Evolutionary conservation across 2,888 invertebrate species (phyloP), one percentile per base, ranked within the genome.

Genomic region (Anorthoa munda): DNA sequence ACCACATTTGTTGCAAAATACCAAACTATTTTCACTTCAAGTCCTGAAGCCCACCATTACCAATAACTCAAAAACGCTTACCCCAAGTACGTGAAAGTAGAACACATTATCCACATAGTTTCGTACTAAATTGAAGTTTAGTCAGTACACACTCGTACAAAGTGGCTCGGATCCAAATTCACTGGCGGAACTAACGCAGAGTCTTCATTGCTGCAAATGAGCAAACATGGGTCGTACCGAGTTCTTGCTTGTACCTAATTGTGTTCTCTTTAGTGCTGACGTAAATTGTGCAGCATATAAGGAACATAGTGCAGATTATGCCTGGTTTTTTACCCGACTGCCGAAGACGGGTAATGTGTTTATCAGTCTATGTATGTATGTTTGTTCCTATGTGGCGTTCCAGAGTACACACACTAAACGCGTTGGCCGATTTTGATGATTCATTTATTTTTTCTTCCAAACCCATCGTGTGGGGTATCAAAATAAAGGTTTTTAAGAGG

Each of bases 81-180:
- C 65, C 46, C 67, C 5, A 46, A 66, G 15, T 26, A 21, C 13
- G 7, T 11, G n/a, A 66, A 77, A 73, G 45, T 59, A 13, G 59
- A 53, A 55, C 50, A 26, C 53, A 65, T 75, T 31, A 55, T 64
- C 53, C 58, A 55, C 75, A 59, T 63, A 65, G 81, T 65, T 74
- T 50, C 53, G 55, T n/a, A 50, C 55, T 76, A 81, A 65, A 81
- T 81, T 77, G 75, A 64, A 77, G 76, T 81, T 65, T 50, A 61
- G 50, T 65, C 39, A 5, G 81, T 50, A 60, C 60, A 81, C 55
- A 65, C 12, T 65, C 18, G 61, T 46, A 63, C 46, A 56, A 75
- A 75, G 77, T 77, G 76, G 81, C 39, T 51, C n/a, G 15, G 26
- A 81, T 65, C 53, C 50, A 65, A 77, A 77, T 65, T 73, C 26